phyloP scores from a whole-genome alignment of 2,113 vertebrate genomes.

The Campylomormyrus tamandua region DNA sequence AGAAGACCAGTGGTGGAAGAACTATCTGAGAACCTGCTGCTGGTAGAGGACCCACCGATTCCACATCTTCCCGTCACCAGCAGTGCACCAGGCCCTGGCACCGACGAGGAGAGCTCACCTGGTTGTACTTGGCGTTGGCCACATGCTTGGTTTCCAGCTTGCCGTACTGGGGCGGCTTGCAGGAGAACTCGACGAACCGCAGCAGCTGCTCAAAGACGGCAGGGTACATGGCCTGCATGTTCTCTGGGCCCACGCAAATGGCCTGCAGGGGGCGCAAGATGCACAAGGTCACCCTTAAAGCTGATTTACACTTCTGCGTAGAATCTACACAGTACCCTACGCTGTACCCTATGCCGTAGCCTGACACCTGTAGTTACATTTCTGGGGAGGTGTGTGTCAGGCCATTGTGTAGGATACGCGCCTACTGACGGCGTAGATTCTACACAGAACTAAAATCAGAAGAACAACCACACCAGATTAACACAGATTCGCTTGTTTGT shows the following conservation, averaged over 20 bases:
- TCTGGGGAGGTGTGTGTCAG: background rate
- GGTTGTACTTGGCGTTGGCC: slow-evolving; percentile 98
- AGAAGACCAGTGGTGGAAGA: background rate
- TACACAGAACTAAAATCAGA: background rate
- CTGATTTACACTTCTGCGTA: background rate
- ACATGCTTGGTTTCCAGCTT: slow-evolving; percentile 96
- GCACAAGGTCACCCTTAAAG: background rate
- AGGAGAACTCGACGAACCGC: slow-evolving; percentile 95
- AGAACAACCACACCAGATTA: background rate
- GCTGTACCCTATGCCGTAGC: background rate
- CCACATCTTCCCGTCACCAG: background rate
- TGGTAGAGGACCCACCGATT: background rate
- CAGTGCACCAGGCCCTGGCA: background rate
- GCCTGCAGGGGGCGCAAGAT: slow-evolving; percentile 61
- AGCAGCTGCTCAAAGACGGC: slow-evolving; percentile 95
- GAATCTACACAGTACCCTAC: background rate
- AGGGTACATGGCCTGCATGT: slow-evolving; percentile 98
- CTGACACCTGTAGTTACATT: background rate
- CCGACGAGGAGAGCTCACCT: slow-evolving; percentile 62
- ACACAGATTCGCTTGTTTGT: background rate
- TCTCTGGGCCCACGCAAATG: slow-evolving; percentile 92
- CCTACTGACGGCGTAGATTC: background rate
- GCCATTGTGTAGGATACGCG: background rate
- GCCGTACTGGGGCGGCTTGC: slow-evolving; percentile 95
- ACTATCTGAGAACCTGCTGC: background rate